A percentile compares a stretch with the other conserved stretches of the same genome.
These are phyloP conservation scores for Oncorhynchus keta DNA, from an alignment of 2,113 vertebrate species.

Conservation along the genomic window DNA sequence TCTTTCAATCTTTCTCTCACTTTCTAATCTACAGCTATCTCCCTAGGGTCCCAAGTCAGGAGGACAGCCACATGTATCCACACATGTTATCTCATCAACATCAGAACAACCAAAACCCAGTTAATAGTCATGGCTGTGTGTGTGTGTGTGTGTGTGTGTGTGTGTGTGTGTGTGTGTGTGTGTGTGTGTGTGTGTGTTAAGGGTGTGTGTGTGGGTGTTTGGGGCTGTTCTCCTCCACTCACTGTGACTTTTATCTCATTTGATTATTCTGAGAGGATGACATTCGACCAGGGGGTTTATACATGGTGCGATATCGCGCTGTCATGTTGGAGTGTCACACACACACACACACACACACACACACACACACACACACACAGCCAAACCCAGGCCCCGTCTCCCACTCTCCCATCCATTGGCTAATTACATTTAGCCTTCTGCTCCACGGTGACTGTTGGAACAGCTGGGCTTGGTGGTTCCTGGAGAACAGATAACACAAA, in stretches of 20 bases:
- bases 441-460: too few species aligned
- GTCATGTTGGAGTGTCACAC: constrained; percentile 40
- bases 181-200: too few species aligned
- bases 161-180: too few species aligned
- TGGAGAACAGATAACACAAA: too few species aligned
- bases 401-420: too few species aligned
- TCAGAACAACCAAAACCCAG: neutral
- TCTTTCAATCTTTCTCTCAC: neutral
- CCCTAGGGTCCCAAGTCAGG: neutral
- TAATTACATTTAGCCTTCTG: too few species aligned
- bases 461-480: too few species aligned
- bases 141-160: too few species aligned
- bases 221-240: constrained; percentile 19
- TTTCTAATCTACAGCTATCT: too few species aligned
- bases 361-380: too few species aligned
- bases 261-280: constrained; percentile 59
- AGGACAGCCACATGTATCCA: neutral
- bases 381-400: too few species aligned
- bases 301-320: constrained; percentile 37
- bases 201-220: constrained; percentile 21
- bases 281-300: constrained; percentile 43
- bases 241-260: constrained; percentile 49
- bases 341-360: neutral
- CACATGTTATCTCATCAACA: neutral
- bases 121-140: neutral